Base-by-base conservation (phyloP, 2,888 invertebrate genomes). In the Ischnura elegans region DNA sequence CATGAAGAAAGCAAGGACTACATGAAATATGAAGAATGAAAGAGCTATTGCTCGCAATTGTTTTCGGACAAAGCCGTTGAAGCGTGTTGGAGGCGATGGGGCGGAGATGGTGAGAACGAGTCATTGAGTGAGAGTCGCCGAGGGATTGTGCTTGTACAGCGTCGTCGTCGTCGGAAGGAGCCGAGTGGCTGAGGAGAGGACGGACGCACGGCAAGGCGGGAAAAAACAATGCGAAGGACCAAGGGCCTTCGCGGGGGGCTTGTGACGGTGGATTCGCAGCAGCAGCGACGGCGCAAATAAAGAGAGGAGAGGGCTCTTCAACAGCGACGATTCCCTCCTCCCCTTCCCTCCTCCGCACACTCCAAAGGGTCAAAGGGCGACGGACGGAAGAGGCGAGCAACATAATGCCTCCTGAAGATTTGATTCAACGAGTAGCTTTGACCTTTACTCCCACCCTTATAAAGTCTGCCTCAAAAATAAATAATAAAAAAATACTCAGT, bases 41-140 rank as follows among this genome's bases (percentile, higher is more conserved):
- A 51, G 51, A 61, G 61, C n/a, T 61, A 8, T 61, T 61, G 61
- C 61, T 25, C n/a, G 61, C 61, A 61, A 61, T 61, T 61, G 61
- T 61, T 61, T 61, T 10, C n/a, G 61, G 61, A n/a, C 61, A 61
- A 61, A 61, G 61, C n/a, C 61, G 61, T 61, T 61, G n/a, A n/a
- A 61, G 61, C 61, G 85, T 51, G 51, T 42, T 42, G 85, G 85
- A 85, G 85, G 36, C 29, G 85, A 85, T 43, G 43, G 13, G 13
- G 85, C 36, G 19, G 51, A 51, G 51, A 85, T 13, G 42, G 36
- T 2, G 6, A 36, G 21, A 43, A 43, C 85, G 85, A 85, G 85
- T 16, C 19, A 42, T 43, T 43, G 85, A 85, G 51, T 6, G 51
- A 2, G 51, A 51, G 61, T n/a, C 61, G n/a, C 61, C 61, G 61